Conservation (phyloP, 1,140 invertebrate species). For the Pinna nobilis region DNA sequence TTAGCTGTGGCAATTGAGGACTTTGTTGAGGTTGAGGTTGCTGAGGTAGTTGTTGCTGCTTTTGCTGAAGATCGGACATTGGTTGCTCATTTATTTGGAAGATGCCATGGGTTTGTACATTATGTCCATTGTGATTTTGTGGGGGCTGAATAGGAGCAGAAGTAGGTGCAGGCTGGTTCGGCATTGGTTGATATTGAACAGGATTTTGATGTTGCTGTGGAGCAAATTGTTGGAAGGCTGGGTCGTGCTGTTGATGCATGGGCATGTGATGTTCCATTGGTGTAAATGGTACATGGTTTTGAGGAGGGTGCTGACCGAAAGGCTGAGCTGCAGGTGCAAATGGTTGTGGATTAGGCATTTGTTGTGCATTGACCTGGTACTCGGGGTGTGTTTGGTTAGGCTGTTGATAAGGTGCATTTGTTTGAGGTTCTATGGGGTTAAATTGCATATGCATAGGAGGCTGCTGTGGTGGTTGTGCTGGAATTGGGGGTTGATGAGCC, state of each 20-base stretch:
- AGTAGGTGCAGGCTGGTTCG: no score
- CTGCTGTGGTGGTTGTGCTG: background rate
- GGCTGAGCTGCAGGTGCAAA: background rate
- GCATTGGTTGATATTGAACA: no score
- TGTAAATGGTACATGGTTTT: constrained; percentile 1
- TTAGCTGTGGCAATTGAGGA: no score
- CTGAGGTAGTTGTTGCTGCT: no score
- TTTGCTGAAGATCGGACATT: no score
- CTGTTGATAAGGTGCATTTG: background rate
- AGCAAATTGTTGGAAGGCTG: background rate
- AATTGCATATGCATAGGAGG: background rate
- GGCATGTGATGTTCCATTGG: background rate
- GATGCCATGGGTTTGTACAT: no score
- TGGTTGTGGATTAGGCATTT: constrained; percentile 1
- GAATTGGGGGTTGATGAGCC: background rate
- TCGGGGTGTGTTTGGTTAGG: background rate
- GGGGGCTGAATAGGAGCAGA: no score
- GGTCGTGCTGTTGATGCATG: background rate
- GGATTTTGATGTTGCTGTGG: constrained; percentile 1
- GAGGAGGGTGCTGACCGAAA: background rate
- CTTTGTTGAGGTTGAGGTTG: no score
- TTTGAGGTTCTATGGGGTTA: background rate
- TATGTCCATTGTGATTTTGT: background rate
- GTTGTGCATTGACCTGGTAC: background rate
- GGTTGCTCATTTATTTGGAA: no score